Percentiles rank a stretch among this genome's conserved stretches.
Conservation (phyloP, 2,113 vertebrate genomes). For the Lagopus leucura region DNA sequence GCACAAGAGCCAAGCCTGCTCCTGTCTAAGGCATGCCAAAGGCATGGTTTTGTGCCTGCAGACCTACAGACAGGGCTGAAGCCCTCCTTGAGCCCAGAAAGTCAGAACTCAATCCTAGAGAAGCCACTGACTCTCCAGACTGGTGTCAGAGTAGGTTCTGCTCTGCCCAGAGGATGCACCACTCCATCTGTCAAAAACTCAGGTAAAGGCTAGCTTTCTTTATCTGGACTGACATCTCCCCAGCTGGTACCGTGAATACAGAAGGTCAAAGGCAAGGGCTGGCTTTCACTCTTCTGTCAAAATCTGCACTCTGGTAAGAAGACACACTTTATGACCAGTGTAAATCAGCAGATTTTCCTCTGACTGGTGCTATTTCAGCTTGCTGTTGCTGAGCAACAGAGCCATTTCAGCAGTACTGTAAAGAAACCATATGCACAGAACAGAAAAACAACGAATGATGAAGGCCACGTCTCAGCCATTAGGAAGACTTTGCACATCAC, state of each 20-base stretch:
- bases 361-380: background rate
- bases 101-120: background rate
- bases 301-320: background rate
- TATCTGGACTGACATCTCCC: background rate
- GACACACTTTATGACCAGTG: background rate
- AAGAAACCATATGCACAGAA: background rate
- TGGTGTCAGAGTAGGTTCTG: background rate
- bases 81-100: background rate
- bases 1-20: background rate
- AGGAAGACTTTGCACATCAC: background rate
- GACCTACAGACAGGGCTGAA: background rate
- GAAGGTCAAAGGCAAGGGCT: background rate
- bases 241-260: background rate
- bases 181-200: background rate
- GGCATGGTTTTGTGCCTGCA: background rate
- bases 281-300: background rate
- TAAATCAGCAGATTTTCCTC: constrained; percentile 22
- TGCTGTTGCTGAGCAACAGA: constrained; percentile 57
- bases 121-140: background rate
- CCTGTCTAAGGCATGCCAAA: rapidly evolving
- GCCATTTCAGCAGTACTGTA: background rate
- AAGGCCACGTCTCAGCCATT: background rate
- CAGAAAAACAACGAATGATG: background rate
- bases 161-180: background rate
- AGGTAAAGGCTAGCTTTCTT: background rate